Evolutionary conservation across 2,113 vertebrate species (phyloP).

Genomic region (Limnothrissa miodon): DNA sequence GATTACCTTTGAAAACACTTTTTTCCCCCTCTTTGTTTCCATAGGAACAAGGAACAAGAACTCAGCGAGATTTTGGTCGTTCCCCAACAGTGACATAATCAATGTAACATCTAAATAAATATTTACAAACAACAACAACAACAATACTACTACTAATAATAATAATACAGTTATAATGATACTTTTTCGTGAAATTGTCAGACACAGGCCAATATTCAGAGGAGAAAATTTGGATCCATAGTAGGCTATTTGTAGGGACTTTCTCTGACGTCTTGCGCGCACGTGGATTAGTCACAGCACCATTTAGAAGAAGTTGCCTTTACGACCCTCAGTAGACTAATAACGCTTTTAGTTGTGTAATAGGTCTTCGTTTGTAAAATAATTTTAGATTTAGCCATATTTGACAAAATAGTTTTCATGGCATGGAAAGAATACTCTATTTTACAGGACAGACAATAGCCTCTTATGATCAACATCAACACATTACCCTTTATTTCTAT

Average conservation of each 20-base stretch:
- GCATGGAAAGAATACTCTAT: too few species aligned
- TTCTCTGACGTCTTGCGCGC: background rate
- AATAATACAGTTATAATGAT: background rate
- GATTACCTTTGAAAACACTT: background rate
- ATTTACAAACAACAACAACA: too few species aligned
- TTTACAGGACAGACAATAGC: background rate
- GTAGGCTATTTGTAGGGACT: background rate
- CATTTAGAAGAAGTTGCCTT: background rate
- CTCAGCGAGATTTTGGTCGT: background rate
- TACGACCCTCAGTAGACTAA: background rate
- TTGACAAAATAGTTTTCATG: background rate
- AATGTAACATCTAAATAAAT: background rate
- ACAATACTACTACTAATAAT: too few species aligned
- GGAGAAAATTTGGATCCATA: background rate
- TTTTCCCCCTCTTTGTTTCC: background rate
- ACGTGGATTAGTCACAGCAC: background rate
- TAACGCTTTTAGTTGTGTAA: background rate
- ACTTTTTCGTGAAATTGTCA: background rate
- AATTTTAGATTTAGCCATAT: background rate
- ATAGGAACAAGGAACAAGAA: constrained; percentile 1
- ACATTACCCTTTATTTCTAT: background rate
- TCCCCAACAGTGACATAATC: background rate
- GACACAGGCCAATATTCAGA: background rate
- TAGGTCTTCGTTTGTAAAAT: background rate
- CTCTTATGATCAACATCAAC: background rate